Evolutionary conservation across 2,113 vertebrate genomes (phyloP).

Genomic region (Telmatochromis brichardi): DNA sequence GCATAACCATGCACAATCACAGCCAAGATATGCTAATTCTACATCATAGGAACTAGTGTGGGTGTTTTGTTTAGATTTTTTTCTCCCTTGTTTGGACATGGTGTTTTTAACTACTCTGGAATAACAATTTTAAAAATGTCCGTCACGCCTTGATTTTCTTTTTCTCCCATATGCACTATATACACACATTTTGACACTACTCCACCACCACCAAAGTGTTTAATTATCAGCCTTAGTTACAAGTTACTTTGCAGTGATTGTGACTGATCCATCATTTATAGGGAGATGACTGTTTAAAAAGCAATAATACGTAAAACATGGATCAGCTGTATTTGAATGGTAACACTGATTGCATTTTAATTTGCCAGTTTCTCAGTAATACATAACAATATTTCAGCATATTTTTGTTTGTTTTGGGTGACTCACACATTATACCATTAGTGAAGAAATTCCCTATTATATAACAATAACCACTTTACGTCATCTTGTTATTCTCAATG

Average conservation of each 20-base stretch:
- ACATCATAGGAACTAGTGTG: constrained; percentile 38
- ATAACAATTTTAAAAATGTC: neutral
- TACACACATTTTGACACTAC: neutral
- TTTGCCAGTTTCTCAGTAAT: neutral
- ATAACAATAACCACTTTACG: neutral
- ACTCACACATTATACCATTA: neutral
- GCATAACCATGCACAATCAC: constrained; percentile 63
- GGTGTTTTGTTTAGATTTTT: constrained; percentile 27
- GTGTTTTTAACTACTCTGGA: neutral
- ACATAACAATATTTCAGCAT: neutral
- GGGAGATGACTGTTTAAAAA: neutral
- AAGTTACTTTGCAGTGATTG: neutral
- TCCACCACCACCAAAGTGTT: neutral
- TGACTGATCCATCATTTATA: neutral
- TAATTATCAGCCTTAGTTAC: neutral
- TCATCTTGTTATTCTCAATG: neutral
- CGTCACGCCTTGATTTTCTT: neutral
- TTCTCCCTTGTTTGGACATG: constrained; percentile 30
- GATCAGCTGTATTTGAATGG: neutral
- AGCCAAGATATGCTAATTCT: constrained; percentile 55
- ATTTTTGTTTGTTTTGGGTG: neutral
- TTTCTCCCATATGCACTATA: neutral
- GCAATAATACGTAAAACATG: neutral
- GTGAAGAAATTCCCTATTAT: neutral
- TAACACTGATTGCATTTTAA: neutral